A percentile compares a stretch with the other conserved stretches of the same genome.
Evolutionary conservation across 2,888 invertebrate species (phyloP).

Genomic region (Keiferia lycopersicella): DNA sequence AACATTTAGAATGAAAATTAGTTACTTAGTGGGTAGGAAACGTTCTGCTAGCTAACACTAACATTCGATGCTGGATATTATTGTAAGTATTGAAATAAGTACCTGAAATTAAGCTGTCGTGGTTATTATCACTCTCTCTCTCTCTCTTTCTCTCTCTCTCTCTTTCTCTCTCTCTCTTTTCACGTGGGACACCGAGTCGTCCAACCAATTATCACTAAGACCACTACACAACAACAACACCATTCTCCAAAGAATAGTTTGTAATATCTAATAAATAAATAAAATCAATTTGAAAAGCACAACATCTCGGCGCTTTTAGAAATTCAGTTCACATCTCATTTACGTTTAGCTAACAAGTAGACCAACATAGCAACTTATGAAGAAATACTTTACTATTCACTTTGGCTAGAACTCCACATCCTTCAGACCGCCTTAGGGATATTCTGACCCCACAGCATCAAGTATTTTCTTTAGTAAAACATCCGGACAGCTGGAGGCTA

Average conservation of each 20-base stretch:
- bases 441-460: background rate
- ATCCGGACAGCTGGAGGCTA: background rate
- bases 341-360: background rate
- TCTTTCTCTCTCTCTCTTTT: no score
- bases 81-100: background rate
- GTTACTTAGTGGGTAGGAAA: background rate
- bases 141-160: no score
- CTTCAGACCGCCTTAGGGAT: background rate
- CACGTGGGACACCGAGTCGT: no score
- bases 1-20: background rate
- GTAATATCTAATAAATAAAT: no score
- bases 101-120: no score
- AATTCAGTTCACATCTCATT: background rate
- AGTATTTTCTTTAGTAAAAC: background rate
- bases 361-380: conserved; percentile 3
- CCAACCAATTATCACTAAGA: no score
- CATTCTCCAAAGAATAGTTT: no score
- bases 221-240: no score
- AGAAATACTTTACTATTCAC: background rate
- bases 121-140: no score
- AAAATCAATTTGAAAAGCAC: background rate
- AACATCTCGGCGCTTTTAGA: background rate
- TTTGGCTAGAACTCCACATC: background rate
- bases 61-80: background rate
- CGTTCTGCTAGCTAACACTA: background rate